Percentiles rank a stretch among this genome's conserved stretches.
Evolutionary conservation across 2,888 invertebrate species (phyloP).

Genomic region (Orthosia cruda): DNA sequence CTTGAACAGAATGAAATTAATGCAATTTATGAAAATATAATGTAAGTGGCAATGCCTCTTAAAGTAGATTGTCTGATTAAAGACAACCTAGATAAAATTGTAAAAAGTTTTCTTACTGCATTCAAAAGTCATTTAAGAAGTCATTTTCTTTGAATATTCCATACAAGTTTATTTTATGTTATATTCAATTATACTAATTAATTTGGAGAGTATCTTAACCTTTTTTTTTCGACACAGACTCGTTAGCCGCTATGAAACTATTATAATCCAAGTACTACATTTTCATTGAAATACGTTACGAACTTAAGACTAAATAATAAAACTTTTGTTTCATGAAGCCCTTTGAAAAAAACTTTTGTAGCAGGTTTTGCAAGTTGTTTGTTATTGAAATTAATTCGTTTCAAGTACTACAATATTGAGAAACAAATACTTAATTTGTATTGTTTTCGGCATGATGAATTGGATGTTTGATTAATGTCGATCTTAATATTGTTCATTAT

Average conservation of each 20-base stretch:
- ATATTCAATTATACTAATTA: background rate
- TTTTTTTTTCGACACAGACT: background rate
- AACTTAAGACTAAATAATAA: slow-evolving; percentile 45
- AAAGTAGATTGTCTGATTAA: too few species aligned
- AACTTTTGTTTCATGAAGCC: slow-evolving; percentile 51
- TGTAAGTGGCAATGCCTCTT: too few species aligned
- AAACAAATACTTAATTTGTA: slow-evolving; percentile 56
- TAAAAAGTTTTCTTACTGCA: background rate
- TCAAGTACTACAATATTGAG: slow-evolving; percentile 49
- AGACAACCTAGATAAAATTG: background rate
- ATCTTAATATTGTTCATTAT: slow-evolving; percentile 3
- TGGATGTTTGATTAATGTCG: slow-evolving; percentile 30
- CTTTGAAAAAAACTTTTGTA: slow-evolving; percentile 47
- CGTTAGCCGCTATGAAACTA: slow-evolving; percentile 29
- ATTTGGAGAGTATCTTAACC: background rate
- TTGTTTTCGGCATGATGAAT: slow-evolving; percentile 35
- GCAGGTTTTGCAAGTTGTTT: slow-evolving; percentile 56
- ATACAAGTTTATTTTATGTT: too few species aligned
- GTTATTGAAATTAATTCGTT: slow-evolving; percentile 61
- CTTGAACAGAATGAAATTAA: too few species aligned
- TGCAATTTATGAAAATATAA: too few species aligned
- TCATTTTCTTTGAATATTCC: too few species aligned
- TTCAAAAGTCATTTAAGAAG: background rate
- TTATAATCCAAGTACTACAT: slow-evolving; percentile 29
- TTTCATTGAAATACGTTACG: slow-evolving; percentile 42